Evolutionary conservation across 2,113 vertebrate genomes (phyloP).

Genomic region (Elephas maximus): DNA sequence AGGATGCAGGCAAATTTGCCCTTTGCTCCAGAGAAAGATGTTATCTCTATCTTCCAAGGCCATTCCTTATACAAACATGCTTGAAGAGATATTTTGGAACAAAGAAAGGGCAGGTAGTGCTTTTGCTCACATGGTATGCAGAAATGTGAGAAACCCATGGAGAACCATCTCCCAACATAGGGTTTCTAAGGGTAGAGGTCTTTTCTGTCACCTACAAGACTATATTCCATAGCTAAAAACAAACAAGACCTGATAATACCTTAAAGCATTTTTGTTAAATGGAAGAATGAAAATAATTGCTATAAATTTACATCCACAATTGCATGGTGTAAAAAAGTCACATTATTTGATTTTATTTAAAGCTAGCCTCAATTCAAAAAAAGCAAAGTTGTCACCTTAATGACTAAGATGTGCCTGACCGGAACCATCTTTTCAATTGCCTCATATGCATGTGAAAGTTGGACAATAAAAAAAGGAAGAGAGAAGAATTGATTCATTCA

Average conservation of each 20-base stretch:
- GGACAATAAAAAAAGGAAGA: no score
- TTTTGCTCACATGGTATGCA: not conserved
- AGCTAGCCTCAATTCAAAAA: not conserved
- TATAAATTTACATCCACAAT: not conserved
- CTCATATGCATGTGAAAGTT: no score
- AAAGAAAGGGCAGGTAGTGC: not conserved
- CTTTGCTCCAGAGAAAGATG: no score
- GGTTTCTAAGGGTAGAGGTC: not conserved
- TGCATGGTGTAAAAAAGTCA: not conserved
- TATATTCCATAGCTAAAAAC: not conserved
- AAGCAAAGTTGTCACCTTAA: no score
- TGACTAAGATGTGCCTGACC: no score
- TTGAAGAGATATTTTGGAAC: not conserved
- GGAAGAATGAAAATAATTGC: not conserved
- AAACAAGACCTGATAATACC: not conserved
- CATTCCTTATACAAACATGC: not conserved
- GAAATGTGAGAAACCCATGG: no score
- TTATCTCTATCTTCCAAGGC: no score
- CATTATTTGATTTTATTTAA: constrained; percentile 22
- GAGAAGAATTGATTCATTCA: no score
- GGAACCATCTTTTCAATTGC: no score
- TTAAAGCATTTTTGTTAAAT: not conserved
- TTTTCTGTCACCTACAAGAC: not conserved
- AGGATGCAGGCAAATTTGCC: not conserved
- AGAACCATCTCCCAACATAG: not conserved